These are phyloP conservation scores for Laticauda colubrina DNA, from an alignment of 2,113 vertebrate species.

Conservation along the genomic window DNA sequence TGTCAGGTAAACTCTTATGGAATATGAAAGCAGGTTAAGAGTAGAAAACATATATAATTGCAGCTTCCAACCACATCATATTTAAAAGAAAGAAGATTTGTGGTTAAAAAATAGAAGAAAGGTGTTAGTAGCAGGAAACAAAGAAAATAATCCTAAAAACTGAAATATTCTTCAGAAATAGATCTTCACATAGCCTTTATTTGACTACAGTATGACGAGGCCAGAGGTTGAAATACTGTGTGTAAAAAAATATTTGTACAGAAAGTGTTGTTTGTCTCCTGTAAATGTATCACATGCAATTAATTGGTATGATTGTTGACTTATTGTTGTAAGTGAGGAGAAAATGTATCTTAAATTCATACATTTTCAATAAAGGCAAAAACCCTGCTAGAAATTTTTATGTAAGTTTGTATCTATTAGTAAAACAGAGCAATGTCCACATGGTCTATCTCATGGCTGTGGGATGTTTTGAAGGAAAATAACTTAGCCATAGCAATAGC, in stretches of 20 bases:
- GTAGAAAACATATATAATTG: not conserved
- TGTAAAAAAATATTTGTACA: not conserved
- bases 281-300: not conserved
- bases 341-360: constrained; percentile 6
- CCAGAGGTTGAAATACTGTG: not conserved
- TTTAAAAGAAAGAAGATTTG: not conserved
- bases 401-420: not conserved
- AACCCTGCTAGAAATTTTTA: not conserved
- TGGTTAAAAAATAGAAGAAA: not conserved
- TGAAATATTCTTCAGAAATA: not conserved
- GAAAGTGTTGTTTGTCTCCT: not conserved
- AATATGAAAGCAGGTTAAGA: not conserved
- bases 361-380: not conserved
- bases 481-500: not conserved
- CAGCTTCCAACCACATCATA: not conserved
- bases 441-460: not conserved
- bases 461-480: not conserved
- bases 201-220: not conserved
- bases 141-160: not conserved
- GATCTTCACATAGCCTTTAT: not conserved
- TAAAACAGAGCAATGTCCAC: not conserved
- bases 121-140: not conserved
- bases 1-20: constrained; percentile 26
- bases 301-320: not conserved
- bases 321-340: not conserved